Conservation (phyloP, 2,797 vertebrate species). For the Cyclura pinguis region DNA sequence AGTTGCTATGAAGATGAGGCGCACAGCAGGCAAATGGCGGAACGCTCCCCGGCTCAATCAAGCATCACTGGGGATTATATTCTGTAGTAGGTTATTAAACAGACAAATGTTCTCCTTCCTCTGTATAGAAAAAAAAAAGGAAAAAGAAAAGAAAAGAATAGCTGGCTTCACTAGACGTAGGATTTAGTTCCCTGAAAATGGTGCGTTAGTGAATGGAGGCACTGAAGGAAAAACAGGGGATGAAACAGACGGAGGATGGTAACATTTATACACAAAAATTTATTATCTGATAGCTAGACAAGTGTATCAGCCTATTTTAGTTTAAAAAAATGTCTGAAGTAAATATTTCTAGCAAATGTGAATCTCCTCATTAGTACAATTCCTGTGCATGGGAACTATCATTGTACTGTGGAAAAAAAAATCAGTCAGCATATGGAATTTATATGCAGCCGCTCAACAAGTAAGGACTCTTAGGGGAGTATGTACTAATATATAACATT, state of each 20-base stretch:
- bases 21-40: constrained; percentile 34
- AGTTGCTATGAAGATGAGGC: constrained; percentile 43
- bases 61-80: neutral
- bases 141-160: constrained; percentile 26
- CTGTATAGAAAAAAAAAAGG: constrained; percentile 27
- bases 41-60: neutral
- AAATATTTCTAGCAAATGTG: constrained; percentile 61
- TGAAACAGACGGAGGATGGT: constrained; percentile 49
- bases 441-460: constrained; percentile 65
- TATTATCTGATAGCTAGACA: constrained; percentile 62
- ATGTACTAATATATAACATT: constrained; percentile 53
- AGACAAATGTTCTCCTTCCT: constrained; percentile 52
- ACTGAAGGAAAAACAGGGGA: constrained; percentile 8
- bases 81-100: constrained; percentile 50
- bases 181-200: constrained; percentile 58
- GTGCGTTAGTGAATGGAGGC: constrained; percentile 38
- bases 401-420: constrained; percentile 17
- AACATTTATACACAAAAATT: constrained; percentile 58
- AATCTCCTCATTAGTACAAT: constrained; percentile 60
- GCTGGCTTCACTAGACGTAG: constrained; percentile 30
- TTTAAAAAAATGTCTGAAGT: constrained; percentile 32
- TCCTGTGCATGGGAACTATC: constrained; percentile 63
- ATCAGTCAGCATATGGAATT: constrained; percentile 62
- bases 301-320: constrained; percentile 58
- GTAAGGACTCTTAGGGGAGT: constrained; percentile 28